Conservation (phyloP, 1,140 invertebrate genomes). For the Anastrepha obliqua region DNA sequence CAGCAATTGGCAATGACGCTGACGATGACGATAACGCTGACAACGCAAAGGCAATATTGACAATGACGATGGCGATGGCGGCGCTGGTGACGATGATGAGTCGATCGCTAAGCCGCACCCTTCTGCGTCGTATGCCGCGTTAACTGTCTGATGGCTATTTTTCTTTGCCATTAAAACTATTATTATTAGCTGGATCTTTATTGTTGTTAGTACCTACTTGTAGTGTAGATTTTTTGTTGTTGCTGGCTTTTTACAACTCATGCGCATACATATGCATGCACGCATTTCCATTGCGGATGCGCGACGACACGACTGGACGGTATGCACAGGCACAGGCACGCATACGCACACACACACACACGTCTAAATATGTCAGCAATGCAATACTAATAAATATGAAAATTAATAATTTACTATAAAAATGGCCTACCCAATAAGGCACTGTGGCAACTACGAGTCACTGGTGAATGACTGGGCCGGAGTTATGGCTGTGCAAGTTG, state of each 20-base stretch:
- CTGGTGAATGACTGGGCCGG: neutral
- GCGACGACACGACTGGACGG: neutral
- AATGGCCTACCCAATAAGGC: constrained; percentile 1
- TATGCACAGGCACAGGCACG: neutral
- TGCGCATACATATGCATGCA: neutral
- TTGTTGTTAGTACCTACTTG: neutral
- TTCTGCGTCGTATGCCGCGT: neutral
- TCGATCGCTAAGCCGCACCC: neutral
- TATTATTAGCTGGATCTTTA: neutral
- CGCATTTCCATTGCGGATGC: constrained; percentile 29
- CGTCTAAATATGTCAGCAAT: constrained; percentile 12
- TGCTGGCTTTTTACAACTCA: neutral
- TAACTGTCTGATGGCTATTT: neutral
- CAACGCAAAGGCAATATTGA: neutral
- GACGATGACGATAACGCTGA: neutral
- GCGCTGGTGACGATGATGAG: neutral
- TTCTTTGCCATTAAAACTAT: constrained; percentile 37
- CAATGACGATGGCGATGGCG: neutral
- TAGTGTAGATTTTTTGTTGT: neutral
- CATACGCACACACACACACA: neutral
- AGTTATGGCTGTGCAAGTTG: neutral
- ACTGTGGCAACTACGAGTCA: neutral
- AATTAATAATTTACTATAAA: constrained; percentile 39
- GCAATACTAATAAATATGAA: constrained; percentile 38
- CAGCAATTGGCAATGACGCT: constrained; percentile 39